Conservation (phyloP, 1,140 invertebrate species). For the Hormaphis cornu region DNA sequence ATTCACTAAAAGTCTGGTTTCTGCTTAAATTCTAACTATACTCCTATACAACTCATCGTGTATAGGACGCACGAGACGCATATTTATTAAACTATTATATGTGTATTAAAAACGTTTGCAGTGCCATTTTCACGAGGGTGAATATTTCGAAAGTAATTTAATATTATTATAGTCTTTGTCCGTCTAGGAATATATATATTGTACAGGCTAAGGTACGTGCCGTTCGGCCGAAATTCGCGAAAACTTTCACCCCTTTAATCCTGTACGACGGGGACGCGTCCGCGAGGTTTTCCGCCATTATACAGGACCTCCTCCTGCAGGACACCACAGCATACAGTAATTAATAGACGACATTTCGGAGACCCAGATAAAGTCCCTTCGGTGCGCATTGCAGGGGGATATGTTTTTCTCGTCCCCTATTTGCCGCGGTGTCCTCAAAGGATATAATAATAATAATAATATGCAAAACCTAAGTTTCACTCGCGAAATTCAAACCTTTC, state of each 20-base stretch:
- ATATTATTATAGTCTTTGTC: conserved; percentile 2
- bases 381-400: conserved; percentile 9
- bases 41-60: too few relatives aligned
- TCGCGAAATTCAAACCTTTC: neutral
- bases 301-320: neutral
- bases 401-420: neutral
- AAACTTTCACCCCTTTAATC: conserved; percentile 25
- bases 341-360: conserved; percentile 23
- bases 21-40: too few relatives aligned
- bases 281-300: neutral
- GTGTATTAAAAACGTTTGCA: neutral
- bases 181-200: too few relatives aligned
- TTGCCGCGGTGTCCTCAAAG: neutral
- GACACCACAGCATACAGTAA: too few relatives aligned
- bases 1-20: too few relatives aligned
- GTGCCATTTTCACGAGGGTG: conserved; percentile 9
- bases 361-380: conserved; percentile 1
- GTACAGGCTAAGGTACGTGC: too few relatives aligned
- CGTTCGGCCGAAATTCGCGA: neutral
- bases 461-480: conserved; percentile 1
- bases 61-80: too few relatives aligned
- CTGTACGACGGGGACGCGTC: conserved; percentile 1
- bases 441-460: neutral
- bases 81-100: conserved; percentile 13
- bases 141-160: conserved; percentile 20